Conservation (phyloP, 1,140 invertebrate genomes). For the Aphelinus certus region DNA sequence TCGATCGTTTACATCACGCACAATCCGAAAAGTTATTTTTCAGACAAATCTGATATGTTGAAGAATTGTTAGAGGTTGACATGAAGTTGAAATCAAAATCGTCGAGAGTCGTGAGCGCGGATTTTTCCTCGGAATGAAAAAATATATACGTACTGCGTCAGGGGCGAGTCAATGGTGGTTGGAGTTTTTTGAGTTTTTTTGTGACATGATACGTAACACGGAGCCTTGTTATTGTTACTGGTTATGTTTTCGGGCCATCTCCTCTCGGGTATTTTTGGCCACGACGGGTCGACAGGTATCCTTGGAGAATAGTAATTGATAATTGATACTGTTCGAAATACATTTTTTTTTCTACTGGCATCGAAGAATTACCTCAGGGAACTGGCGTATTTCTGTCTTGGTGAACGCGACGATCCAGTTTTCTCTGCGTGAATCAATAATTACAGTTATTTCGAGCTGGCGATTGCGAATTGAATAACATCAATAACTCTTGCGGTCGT, state of each 20-base stretch:
- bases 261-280: slow-evolving; percentile 60
- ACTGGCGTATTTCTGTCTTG: slow-evolving; percentile 45
- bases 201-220: slow-evolving; percentile 51
- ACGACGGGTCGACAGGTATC: slow-evolving; percentile 58
- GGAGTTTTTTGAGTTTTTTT: slow-evolving; percentile 51
- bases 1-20: too few relatives aligned
- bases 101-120: too few relatives aligned
- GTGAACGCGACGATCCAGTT: background rate
- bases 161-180: slow-evolving; percentile 41
- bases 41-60: too few relatives aligned
- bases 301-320: slow-evolving; percentile 41
- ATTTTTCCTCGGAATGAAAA: background rate
- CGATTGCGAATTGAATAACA: background rate
- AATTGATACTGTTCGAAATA: background rate
- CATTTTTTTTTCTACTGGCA: slow-evolving; percentile 23
- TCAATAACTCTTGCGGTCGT: background rate
- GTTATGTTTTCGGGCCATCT: slow-evolving; percentile 47
- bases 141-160: slow-evolving; percentile 44
- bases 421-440: slow-evolving; percentile 9
- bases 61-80: background rate
- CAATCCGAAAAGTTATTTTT: too few relatives aligned
- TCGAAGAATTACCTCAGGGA: slow-evolving; percentile 51
- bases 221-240: slow-evolving; percentile 47
- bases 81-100: slow-evolving; percentile 1
- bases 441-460: background rate